Evolutionary conservation across 1,140 invertebrate species (phyloP), one percentile per base, ranked within the genome.

Genomic region (Drosophila navojoa): DNA sequence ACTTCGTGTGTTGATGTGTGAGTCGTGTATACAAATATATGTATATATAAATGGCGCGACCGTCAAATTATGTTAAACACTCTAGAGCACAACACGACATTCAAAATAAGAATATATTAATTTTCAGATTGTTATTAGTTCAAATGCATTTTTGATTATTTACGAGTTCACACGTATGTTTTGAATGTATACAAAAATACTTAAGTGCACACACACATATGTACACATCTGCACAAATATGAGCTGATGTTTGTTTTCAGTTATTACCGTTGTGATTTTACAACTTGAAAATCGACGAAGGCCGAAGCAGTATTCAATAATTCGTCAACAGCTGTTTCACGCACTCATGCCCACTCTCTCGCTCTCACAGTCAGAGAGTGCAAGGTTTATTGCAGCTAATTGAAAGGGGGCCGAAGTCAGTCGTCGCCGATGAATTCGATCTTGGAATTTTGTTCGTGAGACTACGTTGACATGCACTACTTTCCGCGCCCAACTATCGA

Each of bases 41-140:
- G 15, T 11, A 11, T 47, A 10, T 10, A 47, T 57, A 61, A 69
- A 49, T 74, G 66, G 71, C 71, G 71, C 61, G 75, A 68, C 77
- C 79, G 64, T 79, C 79, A 77, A 71, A 68, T 82, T 73, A 84
- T 84, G 67, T 71, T 62, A 79, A 53, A 84, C 69, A 72, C 58
- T 57, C 45, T 75, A 66, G 57, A 52, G 54, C 42, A 68, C 16
- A 54, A 40, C 47, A 40, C 19, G 22, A 9, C 15, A 40, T 15
- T 62, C 29, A 40, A 50, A 62, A 40, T 16, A 25, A n/a, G n/a
- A n/a, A n/a, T n/a, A 4, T 52, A 15, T 9, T 53, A 27, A 57
- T 25, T 19, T 54, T 73, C 35, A 54, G 57, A 32, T 57, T 40
- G 32, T 54, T 49, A 13, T 72, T 66, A 19, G 16, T 66, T 25